A percentile compares a stretch with the other conserved stretches of the same genome.
phyloP scores from a whole-genome alignment of 2,797 vertebrate species.

The Lerista edwardsae region DNA sequence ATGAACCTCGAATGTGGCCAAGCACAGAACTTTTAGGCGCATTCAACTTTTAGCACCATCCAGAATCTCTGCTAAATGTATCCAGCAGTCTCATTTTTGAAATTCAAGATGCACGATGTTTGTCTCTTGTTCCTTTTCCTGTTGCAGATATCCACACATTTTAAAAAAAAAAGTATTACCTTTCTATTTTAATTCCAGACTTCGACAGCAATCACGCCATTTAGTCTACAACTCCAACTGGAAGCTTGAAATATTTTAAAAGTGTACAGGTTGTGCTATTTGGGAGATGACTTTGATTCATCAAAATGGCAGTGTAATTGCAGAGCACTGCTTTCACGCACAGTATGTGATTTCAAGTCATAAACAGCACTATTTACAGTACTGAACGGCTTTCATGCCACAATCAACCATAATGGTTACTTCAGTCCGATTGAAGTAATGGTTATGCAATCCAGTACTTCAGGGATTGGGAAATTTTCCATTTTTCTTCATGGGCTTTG shows the following conservation, averaged over 20 bases:
- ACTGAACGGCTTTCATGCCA: neutral
- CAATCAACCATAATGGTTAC: neutral
- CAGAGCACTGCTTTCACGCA: conserved; percentile 6
- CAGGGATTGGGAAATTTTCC: accelerated
- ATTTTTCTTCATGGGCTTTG: neutral
- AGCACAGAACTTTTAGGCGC: neutral
- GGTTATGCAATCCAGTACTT: too few relatives aligned
- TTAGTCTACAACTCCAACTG: neutral
- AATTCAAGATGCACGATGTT: conserved; percentile 4
- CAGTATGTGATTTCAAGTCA: neutral
- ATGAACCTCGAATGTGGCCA: neutral
- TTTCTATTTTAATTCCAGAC: neutral
- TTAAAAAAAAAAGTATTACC: neutral
- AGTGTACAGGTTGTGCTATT: conserved; percentile 1
- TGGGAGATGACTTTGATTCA: neutral
- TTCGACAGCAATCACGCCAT: neutral
- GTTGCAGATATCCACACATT: conserved; percentile 3
- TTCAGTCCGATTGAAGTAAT: too few relatives aligned
- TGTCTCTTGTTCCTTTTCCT: conserved; percentile 20
- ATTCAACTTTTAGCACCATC: neutral
- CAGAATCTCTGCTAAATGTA: too few relatives aligned
- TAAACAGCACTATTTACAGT: neutral
- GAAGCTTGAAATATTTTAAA: neutral
- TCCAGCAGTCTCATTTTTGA: conserved; percentile 18
- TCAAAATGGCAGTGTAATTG: conserved; percentile 12